These are phyloP conservation scores for Zonotrichia albicollis DNA, from an alignment of 2,797 vertebrate species.

Conservation along the genomic window DNA sequence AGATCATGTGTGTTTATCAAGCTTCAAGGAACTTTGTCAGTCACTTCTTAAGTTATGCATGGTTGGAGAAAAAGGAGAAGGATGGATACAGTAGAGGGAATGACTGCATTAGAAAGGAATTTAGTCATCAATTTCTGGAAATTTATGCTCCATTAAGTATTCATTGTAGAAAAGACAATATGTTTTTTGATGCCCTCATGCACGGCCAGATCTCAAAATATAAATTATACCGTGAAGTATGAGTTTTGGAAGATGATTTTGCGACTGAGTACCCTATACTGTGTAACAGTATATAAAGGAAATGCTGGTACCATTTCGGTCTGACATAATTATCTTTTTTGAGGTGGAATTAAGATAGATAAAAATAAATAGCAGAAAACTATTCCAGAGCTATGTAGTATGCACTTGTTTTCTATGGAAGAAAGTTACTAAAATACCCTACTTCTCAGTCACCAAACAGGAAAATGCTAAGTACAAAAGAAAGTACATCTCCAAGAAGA, in stretches of 20 bases:
- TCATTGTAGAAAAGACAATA: background rate
- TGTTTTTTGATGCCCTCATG: background rate
- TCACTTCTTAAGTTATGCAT: background rate
- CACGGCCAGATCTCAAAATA: background rate
- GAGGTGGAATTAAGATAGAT: background rate
- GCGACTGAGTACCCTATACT: background rate
- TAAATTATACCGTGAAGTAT: background rate
- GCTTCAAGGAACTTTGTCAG: background rate
- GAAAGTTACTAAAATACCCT: background rate
- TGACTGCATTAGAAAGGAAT: background rate
- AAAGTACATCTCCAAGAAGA: background rate
- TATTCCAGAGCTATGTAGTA: background rate
- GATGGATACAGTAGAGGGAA: background rate
- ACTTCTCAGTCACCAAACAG: too few relatives aligned
- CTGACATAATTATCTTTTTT: background rate
- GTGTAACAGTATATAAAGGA: background rate
- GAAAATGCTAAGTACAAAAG: background rate
- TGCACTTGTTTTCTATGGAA: background rate
- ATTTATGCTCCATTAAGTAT: conserved; percentile 25
- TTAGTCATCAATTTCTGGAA: conserved; percentile 5
- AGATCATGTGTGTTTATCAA: background rate
- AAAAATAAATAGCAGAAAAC: background rate
- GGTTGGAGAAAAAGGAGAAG: background rate
- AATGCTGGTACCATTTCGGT: background rate
- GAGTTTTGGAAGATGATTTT: background rate